Base-by-base conservation (phyloP, 2,888 invertebrate species). In the Tanytarsus gracilentus region DNA sequence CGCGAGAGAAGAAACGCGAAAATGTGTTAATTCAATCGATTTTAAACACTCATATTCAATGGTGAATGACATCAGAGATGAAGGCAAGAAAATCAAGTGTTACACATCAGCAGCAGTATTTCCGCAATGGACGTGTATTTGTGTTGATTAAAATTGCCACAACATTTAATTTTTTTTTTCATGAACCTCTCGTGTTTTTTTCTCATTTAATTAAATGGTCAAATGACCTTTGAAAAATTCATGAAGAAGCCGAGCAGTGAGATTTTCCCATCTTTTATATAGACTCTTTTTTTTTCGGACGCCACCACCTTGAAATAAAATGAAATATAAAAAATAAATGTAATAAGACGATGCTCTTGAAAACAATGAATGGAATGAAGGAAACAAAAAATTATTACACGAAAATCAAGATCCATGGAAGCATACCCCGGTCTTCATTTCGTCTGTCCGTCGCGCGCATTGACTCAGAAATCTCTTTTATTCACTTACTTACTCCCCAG, bases 331-430 rank as follows among this genome's bases (percentile, higher is more conserved):
- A 4, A 44, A 23, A 9, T 21, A 23, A n/a, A 18, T 44, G 44
- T 44, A 44, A 23, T 23, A 4, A 26, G 49, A 26, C 27, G 49
- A 49, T 40, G 49, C 49, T 8, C 53, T 25, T 25, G n/a, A 23
- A 53, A 51, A 53, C 53, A 53, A 53, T 53, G 53, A 53, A 29
- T 33, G 36, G 53, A 25, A 51, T 51, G 48, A 48, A 51, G 25
- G 18, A 27, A 16, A 44, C 5, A 44, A 44, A 30, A 51, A 51
- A 51, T 51, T 51, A 51, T 36, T 53, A 53, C 53, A 53, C 53
- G 53, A 53, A 53, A 53, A 53, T 53, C 53, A 53, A 36, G 53
- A 36, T 53, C 33, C 53, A 33, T 36, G 16, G 53, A 11, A 23
- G 30, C 53, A 21, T 30, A 16, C 25, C 16, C 30, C 14, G 26